Percentiles rank a stretch among this genome's conserved stretches.
Conservation (phyloP, 2,888 invertebrate genomes). For the Plemyria rubiginata region DNA sequence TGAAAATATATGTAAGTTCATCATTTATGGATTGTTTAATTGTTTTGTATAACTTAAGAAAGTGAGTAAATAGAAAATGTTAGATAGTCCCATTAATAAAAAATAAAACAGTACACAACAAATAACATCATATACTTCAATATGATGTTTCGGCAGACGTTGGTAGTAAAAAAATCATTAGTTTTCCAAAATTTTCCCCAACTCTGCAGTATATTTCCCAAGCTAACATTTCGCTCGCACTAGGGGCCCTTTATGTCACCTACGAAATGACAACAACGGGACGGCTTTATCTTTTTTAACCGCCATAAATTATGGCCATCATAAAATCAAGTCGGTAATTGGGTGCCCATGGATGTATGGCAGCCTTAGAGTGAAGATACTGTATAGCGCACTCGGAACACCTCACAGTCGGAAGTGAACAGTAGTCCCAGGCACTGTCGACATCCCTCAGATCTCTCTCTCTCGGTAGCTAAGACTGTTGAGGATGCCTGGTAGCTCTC, state of each 20-base stretch:
- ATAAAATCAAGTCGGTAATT: slow-evolving; percentile 45
- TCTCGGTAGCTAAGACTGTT: background rate
- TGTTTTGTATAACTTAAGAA: too few relatives aligned
- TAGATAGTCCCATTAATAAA: too few relatives aligned
- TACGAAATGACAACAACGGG: slow-evolving; percentile 33
- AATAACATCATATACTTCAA: too few relatives aligned
- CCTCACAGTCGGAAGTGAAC: background rate
- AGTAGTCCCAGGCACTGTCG: too few relatives aligned
- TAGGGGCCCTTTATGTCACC: slow-evolving; percentile 22
- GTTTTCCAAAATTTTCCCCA: background rate
- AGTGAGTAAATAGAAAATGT: too few relatives aligned
- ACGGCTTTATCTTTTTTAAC: slow-evolving; percentile 42
- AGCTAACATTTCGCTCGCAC: slow-evolving; percentile 16
- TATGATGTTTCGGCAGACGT: too few relatives aligned
- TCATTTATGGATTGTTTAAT: too few relatives aligned
- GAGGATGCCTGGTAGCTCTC: too few relatives aligned
- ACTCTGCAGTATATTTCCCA: slow-evolving; percentile 9
- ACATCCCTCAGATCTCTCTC: background rate
- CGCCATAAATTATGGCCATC: slow-evolving; percentile 38
- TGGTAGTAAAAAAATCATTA: too few relatives aligned
- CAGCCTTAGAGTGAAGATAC: slow-evolving; percentile 8
- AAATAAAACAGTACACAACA: too few relatives aligned
- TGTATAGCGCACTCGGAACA: background rate
- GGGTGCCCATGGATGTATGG: slow-evolving; percentile 31
- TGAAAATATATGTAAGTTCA: too few relatives aligned